Conservation (phyloP, 1,140 invertebrate species). For the Argopecten irradians region DNA sequence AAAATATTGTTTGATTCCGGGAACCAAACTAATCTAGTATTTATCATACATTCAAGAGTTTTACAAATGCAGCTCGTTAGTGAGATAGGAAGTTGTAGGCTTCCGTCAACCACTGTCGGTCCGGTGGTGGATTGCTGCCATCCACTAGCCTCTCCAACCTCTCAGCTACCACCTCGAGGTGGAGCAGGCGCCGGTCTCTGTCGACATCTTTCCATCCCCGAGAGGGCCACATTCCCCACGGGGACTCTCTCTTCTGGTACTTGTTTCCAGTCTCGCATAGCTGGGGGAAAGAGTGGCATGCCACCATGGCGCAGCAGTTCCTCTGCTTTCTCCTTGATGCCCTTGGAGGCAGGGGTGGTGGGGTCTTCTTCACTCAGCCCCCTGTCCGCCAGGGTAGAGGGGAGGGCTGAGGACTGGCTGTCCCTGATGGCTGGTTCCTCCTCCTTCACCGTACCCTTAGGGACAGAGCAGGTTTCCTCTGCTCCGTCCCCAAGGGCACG, state of each 20-base stretch:
- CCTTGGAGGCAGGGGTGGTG: neutral
- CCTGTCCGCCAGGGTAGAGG: neutral
- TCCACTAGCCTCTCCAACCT: neutral
- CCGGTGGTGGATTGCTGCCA: neutral
- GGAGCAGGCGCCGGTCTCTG: neutral
- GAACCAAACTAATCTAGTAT: too few species aligned
- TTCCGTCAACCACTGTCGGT: neutral
- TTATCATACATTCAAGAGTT: too few species aligned
- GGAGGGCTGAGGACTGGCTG: neutral
- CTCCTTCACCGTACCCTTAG: neutral
- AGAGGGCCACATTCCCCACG: neutral
- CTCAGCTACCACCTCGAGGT: neutral
- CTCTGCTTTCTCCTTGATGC: neutral
- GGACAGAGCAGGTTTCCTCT: neutral
- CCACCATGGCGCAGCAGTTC: neutral
- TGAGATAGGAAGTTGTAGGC: neutral
- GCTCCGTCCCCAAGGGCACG: too few species aligned
- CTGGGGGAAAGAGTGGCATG: neutral
- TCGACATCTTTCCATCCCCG: neutral
- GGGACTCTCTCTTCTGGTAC: neutral
- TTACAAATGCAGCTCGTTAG: too few species aligned
- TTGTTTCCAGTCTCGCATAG: neutral
- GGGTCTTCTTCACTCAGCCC: neutral
- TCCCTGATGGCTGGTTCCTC: neutral
- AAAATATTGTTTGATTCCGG: too few species aligned